A percentile compares a stretch with the other conserved stretches of the same genome.
These are phyloP conservation scores for Mellivora capensis DNA, from an alignment of 2,113 vertebrate genomes.

Conservation along the genomic window DNA sequence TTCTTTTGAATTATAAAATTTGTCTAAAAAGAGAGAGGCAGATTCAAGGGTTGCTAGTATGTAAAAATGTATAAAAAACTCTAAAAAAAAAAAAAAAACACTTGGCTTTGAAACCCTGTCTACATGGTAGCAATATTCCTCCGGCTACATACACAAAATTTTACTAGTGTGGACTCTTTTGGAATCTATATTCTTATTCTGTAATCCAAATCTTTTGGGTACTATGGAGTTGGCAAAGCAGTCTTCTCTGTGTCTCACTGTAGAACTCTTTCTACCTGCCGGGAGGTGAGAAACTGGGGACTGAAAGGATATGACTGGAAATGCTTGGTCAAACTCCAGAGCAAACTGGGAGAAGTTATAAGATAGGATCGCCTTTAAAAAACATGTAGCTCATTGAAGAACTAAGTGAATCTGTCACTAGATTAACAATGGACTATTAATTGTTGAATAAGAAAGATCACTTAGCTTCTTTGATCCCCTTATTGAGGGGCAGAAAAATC, in stretches of 20 bases:
- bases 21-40: not conserved
- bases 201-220: not conserved
- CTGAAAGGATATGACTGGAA: not conserved
- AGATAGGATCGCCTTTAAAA: not conserved
- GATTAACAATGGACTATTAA: not conserved
- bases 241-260: not conserved
- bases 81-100: not conserved
- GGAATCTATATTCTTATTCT: slow-evolving; percentile 12
- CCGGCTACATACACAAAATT: not conserved
- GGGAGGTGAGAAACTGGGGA: not conserved
- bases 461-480: not conserved
- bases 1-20: not conserved
- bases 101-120: not conserved
- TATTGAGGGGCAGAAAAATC: not conserved
- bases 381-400: not conserved
- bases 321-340: not conserved
- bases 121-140: not conserved
- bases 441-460: not conserved
- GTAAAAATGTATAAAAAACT: not conserved
- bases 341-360: not conserved
- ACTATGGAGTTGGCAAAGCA: not conserved
- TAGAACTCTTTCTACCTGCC: not conserved
- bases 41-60: not conserved
- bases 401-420: not conserved
- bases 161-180: slow-evolving; percentile 14